Conservation (phyloP, 2,113 vertebrate genomes). For the Varanus salvator region DNA sequence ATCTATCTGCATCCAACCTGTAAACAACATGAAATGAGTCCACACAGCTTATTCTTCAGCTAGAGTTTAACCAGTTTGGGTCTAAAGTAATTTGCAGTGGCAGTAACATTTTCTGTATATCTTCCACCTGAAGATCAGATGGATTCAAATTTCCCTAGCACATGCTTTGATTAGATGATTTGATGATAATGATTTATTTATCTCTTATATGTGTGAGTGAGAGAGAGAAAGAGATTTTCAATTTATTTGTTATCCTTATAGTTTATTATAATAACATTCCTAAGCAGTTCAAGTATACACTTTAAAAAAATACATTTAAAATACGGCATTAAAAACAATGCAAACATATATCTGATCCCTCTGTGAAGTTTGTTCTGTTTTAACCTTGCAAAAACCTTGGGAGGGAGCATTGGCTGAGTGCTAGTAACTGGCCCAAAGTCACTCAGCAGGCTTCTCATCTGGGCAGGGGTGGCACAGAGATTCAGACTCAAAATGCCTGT, state of each 20-base stretch:
- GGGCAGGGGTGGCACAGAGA: no score
- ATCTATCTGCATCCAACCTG: no score
- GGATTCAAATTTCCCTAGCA: not conserved
- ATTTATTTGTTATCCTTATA: no score
- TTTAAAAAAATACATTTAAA: no score
- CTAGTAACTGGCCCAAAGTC: not conserved
- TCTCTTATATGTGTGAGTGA: not conserved
- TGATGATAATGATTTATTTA: not conserved
- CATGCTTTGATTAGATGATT: not conserved
- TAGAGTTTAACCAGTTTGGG: not conserved
- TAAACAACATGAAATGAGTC: no score
- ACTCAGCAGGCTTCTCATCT: not conserved
- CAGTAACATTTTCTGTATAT: not conserved
- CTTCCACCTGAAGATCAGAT: not conserved
- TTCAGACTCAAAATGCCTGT: not conserved
- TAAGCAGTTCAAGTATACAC: no score
- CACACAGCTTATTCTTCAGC: not conserved
- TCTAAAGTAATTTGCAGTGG: not conserved
- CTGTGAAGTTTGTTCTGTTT: not conserved
- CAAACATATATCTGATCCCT: no score
- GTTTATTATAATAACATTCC: no score
- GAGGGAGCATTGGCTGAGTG: not conserved
- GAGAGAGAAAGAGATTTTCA: not conserved
- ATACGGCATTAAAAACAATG: no score
- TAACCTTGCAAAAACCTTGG: not conserved